Conservation (phyloP, 2,113 vertebrate species). For the Brienomyrus longianalis region DNA sequence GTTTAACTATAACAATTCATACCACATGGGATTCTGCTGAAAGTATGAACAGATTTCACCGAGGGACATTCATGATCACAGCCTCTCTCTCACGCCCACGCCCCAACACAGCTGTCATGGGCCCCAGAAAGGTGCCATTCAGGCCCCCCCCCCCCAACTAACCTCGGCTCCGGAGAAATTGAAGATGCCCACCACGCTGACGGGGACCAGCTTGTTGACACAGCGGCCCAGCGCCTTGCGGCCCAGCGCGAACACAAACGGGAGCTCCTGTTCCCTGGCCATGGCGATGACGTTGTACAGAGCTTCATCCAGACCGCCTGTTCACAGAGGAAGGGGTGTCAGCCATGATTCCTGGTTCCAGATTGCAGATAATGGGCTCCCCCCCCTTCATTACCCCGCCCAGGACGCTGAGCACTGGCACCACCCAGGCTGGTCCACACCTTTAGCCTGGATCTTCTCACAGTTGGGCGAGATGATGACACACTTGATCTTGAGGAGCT, state of each 20-base stretch:
- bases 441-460: slow-evolving; percentile 98
- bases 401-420: not conserved
- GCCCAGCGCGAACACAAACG: slow-evolving; percentile 93
- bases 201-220: slow-evolving; percentile 95
- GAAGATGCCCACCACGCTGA: slow-evolving; percentile 96
- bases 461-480: slow-evolving; percentile 98
- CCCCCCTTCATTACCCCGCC: not conserved
- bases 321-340: slow-evolving; percentile 6
- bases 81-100: not conserved
- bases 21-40: not conserved
- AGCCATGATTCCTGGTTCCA: not conserved
- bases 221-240: slow-evolving; percentile 93
- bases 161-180: slow-evolving; percentile 95
- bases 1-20: not conserved
- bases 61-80: not conserved
- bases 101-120: not conserved
- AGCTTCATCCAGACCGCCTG: slow-evolving; percentile 93
- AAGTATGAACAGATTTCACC: not conserved
- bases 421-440: slow-evolving; percentile 43
- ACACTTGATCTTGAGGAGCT: slow-evolving; percentile 88
- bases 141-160: not conserved
- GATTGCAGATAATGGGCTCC: not conserved
- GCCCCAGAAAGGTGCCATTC: not conserved
- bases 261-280: slow-evolving; percentile 95
- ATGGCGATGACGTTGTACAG: slow-evolving; percentile 95